Percentiles rank a stretch among this genome's conserved stretches.
phyloP scores from a whole-genome alignment of 2,113 vertebrate genomes.

The Mungos mungo region DNA sequence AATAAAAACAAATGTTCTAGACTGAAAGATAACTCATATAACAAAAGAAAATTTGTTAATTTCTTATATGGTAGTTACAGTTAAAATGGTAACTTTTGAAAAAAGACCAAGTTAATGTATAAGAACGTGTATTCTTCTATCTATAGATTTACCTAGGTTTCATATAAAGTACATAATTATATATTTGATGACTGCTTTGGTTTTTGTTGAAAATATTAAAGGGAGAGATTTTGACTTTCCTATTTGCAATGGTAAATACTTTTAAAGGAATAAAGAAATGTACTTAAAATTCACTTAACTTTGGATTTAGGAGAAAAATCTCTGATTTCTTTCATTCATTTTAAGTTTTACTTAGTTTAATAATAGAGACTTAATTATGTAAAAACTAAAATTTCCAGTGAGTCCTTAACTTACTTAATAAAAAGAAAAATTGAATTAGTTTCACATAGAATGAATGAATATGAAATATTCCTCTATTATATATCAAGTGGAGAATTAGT shows the following conservation, averaged over 20 bases:
- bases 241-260: background rate
- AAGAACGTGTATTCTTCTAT: background rate
- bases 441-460: background rate
- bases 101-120: background rate
- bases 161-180: background rate
- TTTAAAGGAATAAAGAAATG: background rate
- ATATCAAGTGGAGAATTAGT: background rate
- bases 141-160: background rate
- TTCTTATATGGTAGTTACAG: background rate
- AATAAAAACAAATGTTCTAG: background rate
- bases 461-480: background rate
- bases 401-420: background rate
- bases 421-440: background rate
- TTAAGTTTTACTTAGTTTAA: background rate
- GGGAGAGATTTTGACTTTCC: background rate
- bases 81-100: background rate
- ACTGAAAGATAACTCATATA: background rate
- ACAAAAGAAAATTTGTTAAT: background rate
- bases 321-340: background rate
- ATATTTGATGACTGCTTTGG: background rate
- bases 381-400: background rate
- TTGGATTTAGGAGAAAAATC: background rate
- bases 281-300: conserved; percentile 1
- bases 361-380: background rate
- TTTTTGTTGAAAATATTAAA: background rate